Evolutionary conservation across 2,888 invertebrate species (phyloP).

Genomic region (Spisula subtruncata): DNA sequence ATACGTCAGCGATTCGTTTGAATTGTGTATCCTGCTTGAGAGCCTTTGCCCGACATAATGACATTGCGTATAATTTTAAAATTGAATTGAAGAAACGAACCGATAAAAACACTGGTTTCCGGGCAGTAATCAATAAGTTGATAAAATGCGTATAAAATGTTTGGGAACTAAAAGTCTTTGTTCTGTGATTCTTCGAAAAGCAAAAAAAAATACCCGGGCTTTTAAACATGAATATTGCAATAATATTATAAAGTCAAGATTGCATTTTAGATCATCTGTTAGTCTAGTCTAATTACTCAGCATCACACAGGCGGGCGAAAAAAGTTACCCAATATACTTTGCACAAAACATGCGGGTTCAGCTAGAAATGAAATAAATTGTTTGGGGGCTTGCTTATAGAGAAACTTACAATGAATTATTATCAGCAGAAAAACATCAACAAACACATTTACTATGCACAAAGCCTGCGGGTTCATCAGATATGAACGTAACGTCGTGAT

Average conservation of each 20-base stretch:
- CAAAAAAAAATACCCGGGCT: neutral
- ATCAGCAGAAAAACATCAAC: no score
- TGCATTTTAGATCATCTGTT: conserved; percentile 1
- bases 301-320: neutral
- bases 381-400: neutral
- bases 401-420: no score
- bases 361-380: neutral
- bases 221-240: neutral
- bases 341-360: neutral
- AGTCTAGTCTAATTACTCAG: neutral
- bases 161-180: neutral
- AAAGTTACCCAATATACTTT: neutral
- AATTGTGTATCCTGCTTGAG: neutral
- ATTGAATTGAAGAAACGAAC: neutral
- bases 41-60: neutral
- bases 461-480: no score
- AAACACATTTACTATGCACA: no score
- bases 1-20: neutral
- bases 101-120: neutral
- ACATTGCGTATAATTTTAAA: neutral
- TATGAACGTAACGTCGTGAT: no score
- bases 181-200: neutral
- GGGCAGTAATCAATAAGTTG: neutral
- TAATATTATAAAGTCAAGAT: neutral
- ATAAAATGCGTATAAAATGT: neutral